Base-by-base conservation (phyloP, 1,140 invertebrate species). In the Cydia strobilella region DNA sequence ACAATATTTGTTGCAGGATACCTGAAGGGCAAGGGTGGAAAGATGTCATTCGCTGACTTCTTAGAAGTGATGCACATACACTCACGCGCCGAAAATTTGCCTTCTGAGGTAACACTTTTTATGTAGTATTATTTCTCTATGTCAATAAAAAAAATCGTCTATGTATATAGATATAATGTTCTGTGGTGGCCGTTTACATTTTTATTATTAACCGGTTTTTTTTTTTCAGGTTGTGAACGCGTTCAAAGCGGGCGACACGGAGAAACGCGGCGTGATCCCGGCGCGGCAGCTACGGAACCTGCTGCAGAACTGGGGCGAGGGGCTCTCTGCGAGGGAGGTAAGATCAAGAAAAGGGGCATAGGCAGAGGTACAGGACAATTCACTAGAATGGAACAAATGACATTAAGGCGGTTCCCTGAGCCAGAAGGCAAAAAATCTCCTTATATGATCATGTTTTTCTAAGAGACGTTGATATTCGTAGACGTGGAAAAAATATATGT, bases 21-120 rank as follows among this genome's bases (percentile, higher is more conserved):
- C 89, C 93, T 97, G 9, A 97, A 97, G 86, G 95, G 96, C 23
- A 98, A 94, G 95, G 97, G 96, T 87, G 97, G 97, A 3, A 97
- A 97, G 90, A 98, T 99, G 95, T 96, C 97, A 2, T 99, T 99
- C 93, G 97, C 98, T 1, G 98, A 98, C 85, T 99, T 99, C 85
- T 90, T 99, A 9, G 98, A 99, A 87, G 96, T 98, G 1, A 98
- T 99, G 97, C 97, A 99, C 90, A 94, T 96, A 77, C 98, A 99
- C 89, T 98, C 94, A 87, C 85, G 95, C 93, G 96, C 96, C 3
- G 98, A 99, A 90, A 96, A 98, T 88, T 92, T 98, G 45, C 97
- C 98, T 0, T 96, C 96, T 85, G 98, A 99, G 94, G 96, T 97
- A 75, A 88, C 59, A 78, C 42, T 25, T 72, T n/a, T n/a, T n/a